Evolutionary conservation across 37 sponge, comb jelly and placozoan species (phyloP).

Genomic region (Diacarnus erythraeanus): DNA sequence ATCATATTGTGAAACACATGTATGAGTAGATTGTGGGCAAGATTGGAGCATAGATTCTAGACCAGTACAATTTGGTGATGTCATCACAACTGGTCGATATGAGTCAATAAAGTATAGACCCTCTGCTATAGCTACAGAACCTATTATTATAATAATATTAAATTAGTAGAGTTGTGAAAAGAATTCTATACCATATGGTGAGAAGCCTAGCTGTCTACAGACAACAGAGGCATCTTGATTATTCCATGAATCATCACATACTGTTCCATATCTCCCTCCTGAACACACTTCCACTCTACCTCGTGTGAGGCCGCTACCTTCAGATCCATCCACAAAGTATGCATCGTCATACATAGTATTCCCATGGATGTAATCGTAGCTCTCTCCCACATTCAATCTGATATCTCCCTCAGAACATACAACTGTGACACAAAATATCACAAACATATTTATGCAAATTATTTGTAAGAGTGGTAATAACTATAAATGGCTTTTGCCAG

Average conservation of each 20-base stretch:
- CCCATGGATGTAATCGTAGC: no score
- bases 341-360: no score
- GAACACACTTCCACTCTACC: conserved; percentile 42
- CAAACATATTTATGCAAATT: no score
- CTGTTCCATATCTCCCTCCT: conserved; percentile 10
- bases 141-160: neutral
- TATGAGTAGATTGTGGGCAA: no score
- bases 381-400: no score
- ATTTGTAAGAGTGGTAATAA: no score
- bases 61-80: neutral
- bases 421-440: no score
- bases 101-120: neutral
- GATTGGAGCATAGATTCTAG: neutral
- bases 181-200: conserved; percentile 26
- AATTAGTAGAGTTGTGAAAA: neutral
- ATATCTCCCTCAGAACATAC: no score
- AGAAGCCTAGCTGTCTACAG: conserved; percentile 40
- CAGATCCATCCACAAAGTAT: no score
- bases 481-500: no score
- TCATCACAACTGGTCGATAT: neutral
- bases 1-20: neutral
- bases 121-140: neutral
- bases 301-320: neutral
- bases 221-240: conserved; percentile 41
- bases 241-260: conserved; percentile 25